phyloP scores from a whole-genome alignment of 2,888 invertebrate species.

The Morpho helenor region DNA sequence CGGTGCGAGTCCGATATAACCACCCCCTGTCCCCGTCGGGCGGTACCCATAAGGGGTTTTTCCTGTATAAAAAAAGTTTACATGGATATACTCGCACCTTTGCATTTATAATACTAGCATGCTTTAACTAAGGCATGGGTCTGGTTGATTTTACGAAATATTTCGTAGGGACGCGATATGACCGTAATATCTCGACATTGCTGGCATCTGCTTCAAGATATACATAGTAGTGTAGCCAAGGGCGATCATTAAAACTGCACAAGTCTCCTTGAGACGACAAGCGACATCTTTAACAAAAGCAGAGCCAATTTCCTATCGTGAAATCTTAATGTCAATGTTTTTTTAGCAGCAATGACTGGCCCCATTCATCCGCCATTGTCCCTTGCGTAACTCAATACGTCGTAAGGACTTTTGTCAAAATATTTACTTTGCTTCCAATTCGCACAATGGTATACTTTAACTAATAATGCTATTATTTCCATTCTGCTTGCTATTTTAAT shows the following conservation, averaged over 20 bases:
- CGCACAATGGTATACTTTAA: constrained; percentile 58
- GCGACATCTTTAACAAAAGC: constrained; percentile 13
- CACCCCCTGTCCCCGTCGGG: no score
- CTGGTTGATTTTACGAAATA: no score
- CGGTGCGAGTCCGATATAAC: no score
- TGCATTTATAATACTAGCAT: no score
- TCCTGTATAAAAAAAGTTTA: no score
- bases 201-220: background rate
- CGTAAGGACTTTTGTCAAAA: constrained; percentile 72
- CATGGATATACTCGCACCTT: no score
- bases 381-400: constrained; percentile 67
- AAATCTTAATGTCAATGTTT: constrained; percentile 20
- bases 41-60: no score
- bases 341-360: constrained; percentile 44
- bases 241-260: background rate
- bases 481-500: constrained; percentile 45
- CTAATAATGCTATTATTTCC: constrained; percentile 62
- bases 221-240: constrained; percentile 5
- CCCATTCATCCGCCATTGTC: constrained; percentile 52
- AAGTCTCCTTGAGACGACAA: background rate
- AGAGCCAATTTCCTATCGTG: constrained; percentile 20
- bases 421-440: constrained; percentile 65
- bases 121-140: no score
- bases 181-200: no score
- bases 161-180: no score